These are phyloP conservation scores for Excalfactoria chinensis DNA, from an alignment of 2,113 vertebrate species.

Conservation along the genomic window DNA sequence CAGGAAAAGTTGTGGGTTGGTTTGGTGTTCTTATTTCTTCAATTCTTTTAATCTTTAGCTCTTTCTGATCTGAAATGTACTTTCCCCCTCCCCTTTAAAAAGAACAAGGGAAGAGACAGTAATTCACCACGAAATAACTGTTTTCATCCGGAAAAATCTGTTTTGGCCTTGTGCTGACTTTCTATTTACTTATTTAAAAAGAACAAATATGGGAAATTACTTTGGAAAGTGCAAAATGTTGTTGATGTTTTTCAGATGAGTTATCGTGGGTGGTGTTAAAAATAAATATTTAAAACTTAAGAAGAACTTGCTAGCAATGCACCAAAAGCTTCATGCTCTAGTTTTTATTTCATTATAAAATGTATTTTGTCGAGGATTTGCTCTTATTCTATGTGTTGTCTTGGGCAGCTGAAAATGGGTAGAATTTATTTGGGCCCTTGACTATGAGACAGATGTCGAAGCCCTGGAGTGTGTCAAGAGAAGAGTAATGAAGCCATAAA, in stretches of 20 bases:
- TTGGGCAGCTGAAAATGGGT: not conserved
- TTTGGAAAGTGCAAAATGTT: not conserved
- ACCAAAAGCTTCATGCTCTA: not conserved
- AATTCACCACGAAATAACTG: not conserved
- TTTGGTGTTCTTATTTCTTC: not conserved
- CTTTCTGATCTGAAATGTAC: not conserved
- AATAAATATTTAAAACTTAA: not conserved
- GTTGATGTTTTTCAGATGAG: not conserved
- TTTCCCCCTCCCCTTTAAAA: not conserved
- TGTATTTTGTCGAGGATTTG: not conserved
- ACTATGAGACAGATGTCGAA: too few species aligned
- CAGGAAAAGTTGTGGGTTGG: not conserved
- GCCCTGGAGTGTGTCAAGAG: too few species aligned
- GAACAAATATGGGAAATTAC: not conserved
- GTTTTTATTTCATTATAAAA: not conserved
- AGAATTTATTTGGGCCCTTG: too few species aligned
- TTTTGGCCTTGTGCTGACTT: not conserved
- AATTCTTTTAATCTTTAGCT: accelerated
- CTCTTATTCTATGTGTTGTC: not conserved
- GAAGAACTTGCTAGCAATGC: not conserved
- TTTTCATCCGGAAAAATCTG: not conserved
- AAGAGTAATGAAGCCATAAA: too few species aligned
- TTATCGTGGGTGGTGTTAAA: not conserved
- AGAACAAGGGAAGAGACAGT: not conserved
- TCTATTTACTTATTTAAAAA: not conserved